phyloP scores from a whole-genome alignment of 2,888 invertebrate species.

The Acholoe squamosa region DNA sequence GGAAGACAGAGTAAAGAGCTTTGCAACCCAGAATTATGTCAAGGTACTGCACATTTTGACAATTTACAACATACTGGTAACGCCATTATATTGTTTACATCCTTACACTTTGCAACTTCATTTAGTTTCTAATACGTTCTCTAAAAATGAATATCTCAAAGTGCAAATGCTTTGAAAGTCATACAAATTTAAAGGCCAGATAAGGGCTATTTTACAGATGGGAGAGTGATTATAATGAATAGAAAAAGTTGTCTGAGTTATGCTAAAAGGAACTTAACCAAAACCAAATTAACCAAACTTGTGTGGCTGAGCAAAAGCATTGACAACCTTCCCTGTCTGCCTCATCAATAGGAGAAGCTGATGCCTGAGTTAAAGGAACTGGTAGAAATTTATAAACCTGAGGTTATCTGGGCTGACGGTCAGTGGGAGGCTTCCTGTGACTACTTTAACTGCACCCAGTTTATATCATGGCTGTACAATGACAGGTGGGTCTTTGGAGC shows the following conservation, averaged over 20 bases:
- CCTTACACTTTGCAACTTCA: too few species aligned
- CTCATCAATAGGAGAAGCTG: slow-evolving; percentile 59
- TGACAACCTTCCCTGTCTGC: too few species aligned
- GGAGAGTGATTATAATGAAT: background rate
- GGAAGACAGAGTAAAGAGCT: slow-evolving; percentile 85
- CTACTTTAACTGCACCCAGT: slow-evolving; percentile 77
- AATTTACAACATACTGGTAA: too few species aligned
- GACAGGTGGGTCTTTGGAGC: slow-evolving; percentile 67
- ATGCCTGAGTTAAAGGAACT: slow-evolving; percentile 88
- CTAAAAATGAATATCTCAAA: background rate
- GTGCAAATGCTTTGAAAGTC: slow-evolving; percentile 6
- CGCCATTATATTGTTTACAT: too few species aligned
- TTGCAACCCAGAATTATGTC: slow-evolving; percentile 86
- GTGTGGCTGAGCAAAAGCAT: too few species aligned
- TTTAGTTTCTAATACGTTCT: background rate
- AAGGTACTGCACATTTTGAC: slow-evolving; percentile 70
- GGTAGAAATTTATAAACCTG: slow-evolving; percentile 67
- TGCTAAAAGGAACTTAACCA: too few species aligned
- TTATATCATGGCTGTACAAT: slow-evolving; percentile 79
- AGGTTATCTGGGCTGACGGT: slow-evolving; percentile 71
- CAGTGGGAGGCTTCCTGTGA: slow-evolving; percentile 74
- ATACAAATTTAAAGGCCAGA: too few species aligned
- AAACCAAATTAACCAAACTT: too few species aligned
- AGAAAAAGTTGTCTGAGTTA: too few species aligned
- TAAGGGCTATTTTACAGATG: too few species aligned